These are phyloP conservation scores for Crioceris asparagi DNA, from an alignment of 2,888 invertebrate species.

Conservation along the genomic window DNA sequence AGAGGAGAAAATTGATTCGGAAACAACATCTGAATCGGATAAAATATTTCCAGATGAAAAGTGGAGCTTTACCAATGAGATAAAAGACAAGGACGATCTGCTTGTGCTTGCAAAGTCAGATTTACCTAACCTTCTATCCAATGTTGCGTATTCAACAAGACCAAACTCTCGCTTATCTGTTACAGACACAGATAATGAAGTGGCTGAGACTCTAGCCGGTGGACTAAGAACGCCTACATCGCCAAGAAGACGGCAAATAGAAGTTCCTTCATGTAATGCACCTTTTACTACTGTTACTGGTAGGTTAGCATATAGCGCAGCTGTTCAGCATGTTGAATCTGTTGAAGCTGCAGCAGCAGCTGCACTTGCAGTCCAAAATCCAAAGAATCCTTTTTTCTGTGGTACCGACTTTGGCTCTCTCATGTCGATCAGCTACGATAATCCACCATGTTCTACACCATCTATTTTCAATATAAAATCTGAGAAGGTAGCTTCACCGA, in stretches of 20 bases:
- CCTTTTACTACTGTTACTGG: slow-evolving; percentile 56
- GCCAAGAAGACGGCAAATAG: slow-evolving; percentile 47
- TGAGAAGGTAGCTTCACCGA: slow-evolving; percentile 50
- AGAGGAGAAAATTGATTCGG: slow-evolving; percentile 29
- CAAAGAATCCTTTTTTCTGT: slow-evolving; percentile 36
- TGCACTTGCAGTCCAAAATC: slow-evolving; percentile 26
- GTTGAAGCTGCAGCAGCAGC: slow-evolving; percentile 35
- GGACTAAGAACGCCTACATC: slow-evolving; percentile 43
- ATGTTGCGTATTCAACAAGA: slow-evolving; percentile 26
- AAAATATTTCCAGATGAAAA: slow-evolving; percentile 53
- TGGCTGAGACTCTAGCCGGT: slow-evolving; percentile 47
- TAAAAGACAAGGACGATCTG: slow-evolving; percentile 51
- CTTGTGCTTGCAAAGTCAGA: slow-evolving; percentile 41
- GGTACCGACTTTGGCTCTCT: slow-evolving; percentile 40
- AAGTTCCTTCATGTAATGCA: slow-evolving; percentile 43
- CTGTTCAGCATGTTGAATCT: slow-evolving; percentile 53
- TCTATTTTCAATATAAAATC: slow-evolving; percentile 39
- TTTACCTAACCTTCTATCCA: slow-evolving; percentile 39
- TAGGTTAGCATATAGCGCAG: slow-evolving; percentile 54
- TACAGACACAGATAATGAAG: slow-evolving; percentile 56
- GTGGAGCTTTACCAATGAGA: slow-evolving; percentile 60
- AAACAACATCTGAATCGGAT: slow-evolving; percentile 48
- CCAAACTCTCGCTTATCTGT: slow-evolving; percentile 53
- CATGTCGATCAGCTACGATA: slow-evolving; percentile 42
- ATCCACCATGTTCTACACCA: slow-evolving; percentile 42